phyloP scores from a whole-genome alignment of 2,888 invertebrate genomes.

The Crepidodera aurea region DNA sequence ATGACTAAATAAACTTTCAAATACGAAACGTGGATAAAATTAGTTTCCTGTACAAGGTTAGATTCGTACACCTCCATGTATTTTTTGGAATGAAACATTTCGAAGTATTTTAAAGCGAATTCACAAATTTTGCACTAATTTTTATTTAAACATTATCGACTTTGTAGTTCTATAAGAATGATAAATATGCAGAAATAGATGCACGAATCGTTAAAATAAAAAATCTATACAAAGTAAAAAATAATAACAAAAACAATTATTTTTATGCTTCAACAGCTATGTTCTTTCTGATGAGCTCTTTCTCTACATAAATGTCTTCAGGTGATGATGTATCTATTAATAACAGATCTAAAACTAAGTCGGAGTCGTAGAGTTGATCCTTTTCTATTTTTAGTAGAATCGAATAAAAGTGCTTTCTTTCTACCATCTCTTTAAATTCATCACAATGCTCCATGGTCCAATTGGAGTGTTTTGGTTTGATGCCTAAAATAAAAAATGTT shows the following conservation, averaged over 20 bases:
- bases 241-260: neutral
- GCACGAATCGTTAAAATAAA: too few relatives aligned
- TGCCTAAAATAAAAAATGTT: too few relatives aligned
- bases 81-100: too few relatives aligned
- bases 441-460: conserved; percentile 80
- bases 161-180: too few relatives aligned
- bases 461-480: conserved; percentile 64
- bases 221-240: too few relatives aligned
- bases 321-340: conserved; percentile 76
- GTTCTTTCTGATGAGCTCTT: conserved; percentile 70
- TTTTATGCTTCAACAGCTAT: conserved; percentile 49
- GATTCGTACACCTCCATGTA: neutral
- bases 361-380: conserved; percentile 69
- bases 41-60: neutral
- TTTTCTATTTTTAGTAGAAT: conserved; percentile 69
- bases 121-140: too few relatives aligned
- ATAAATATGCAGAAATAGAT: neutral
- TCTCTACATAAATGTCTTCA: conserved; percentile 73
- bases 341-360: conserved; percentile 71
- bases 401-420: conserved; percentile 75
- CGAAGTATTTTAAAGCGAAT: too few relatives aligned
- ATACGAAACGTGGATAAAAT: neutral
- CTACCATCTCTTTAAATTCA: conserved; percentile 75
- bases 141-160: too few relatives aligned
- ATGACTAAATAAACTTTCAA: conserved; percentile 7